Percentiles rank a stretch among this genome's conserved stretches.
phyloP scores from a whole-genome alignment of 2,113 vertebrate species.

The Seriola quinqueradiata region DNA sequence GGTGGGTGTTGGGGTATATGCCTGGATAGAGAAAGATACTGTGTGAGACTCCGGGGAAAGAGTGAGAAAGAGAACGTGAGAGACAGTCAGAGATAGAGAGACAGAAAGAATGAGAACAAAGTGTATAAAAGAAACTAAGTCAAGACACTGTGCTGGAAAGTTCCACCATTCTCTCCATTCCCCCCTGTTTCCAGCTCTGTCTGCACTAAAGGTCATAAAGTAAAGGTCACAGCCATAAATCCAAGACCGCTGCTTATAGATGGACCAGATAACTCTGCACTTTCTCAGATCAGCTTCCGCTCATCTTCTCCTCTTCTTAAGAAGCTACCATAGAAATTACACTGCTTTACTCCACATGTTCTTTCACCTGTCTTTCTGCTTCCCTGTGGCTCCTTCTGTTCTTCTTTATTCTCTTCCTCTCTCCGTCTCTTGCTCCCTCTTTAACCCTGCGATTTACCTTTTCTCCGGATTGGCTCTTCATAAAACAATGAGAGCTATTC shows the following conservation, averaged over 20 bases:
- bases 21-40: slow-evolving; percentile 43
- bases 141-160: slow-evolving; percentile 49
- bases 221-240: slow-evolving; percentile 83
- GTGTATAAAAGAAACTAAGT: slow-evolving; percentile 56
- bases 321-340: slow-evolving; percentile 50
- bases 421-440: slow-evolving; percentile 49
- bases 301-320: slow-evolving; percentile 48
- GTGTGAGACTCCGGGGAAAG: slow-evolving; percentile 37
- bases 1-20: slow-evolving; percentile 48
- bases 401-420: slow-evolving; percentile 12
- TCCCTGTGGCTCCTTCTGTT: slow-evolving; percentile 47
- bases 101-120: slow-evolving; percentile 58
- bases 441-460: slow-evolving; percentile 72
- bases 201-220: slow-evolving; percentile 79
- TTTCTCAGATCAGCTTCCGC: slow-evolving; percentile 46
- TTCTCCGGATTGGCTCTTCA: slow-evolving; percentile 64
- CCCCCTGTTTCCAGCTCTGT: slow-evolving; percentile 51
- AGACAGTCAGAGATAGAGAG: slow-evolving; percentile 31
- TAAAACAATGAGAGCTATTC: slow-evolving; percentile 80
- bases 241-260: slow-evolving; percentile 59
- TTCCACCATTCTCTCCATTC: slow-evolving; percentile 53
- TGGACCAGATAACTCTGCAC: slow-evolving; percentile 63
- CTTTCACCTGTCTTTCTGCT: slow-evolving; percentile 27
- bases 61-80: slow-evolving; percentile 36
- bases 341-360: slow-evolving; percentile 23